phyloP scores from a whole-genome alignment of 2,113 vertebrate genomes.

The Cyprinodon variegatus region DNA sequence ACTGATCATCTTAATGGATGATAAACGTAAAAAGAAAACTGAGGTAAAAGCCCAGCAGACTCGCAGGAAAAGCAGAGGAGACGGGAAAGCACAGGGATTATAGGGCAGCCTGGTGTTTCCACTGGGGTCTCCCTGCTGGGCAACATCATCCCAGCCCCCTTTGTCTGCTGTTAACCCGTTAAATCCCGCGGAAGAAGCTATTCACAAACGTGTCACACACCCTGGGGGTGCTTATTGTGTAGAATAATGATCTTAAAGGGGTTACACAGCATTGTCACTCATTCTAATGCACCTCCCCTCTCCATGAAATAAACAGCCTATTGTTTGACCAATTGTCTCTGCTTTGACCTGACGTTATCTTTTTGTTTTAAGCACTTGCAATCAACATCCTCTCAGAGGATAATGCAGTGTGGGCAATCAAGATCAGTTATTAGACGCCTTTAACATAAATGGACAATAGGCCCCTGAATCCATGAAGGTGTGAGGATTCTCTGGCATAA shows the following conservation, averaged over 20 bases:
- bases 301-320: conserved; percentile 28
- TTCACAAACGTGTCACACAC: conserved; percentile 76
- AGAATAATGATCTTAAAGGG: conserved; percentile 76
- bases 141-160: conserved; percentile 72
- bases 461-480: not conserved
- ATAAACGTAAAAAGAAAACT: too few relatives aligned
- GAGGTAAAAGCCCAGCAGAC: conserved; percentile 23
- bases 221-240: conserved; percentile 74
- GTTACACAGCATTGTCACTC: conserved; percentile 65
- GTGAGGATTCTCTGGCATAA: not conserved
- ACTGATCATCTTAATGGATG: too few relatives aligned
- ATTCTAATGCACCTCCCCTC: conserved; percentile 30
- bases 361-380: conserved; percentile 25
- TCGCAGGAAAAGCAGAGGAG: conserved; percentile 50
- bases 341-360: conserved; percentile 48
- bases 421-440: not conserved
- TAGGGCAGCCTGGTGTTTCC: conserved; percentile 69
- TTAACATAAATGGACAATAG: not conserved
- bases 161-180: conserved; percentile 79
- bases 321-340: conserved; percentile 62
- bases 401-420: conserved; percentile 14
- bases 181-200: conserved; percentile 73
- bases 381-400: conserved; percentile 20
- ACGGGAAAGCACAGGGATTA: conserved; percentile 66
- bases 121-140: conserved; percentile 71